phyloP scores from a whole-genome alignment of 2,888 invertebrate genomes.

The Stegana nigrithorax region DNA sequence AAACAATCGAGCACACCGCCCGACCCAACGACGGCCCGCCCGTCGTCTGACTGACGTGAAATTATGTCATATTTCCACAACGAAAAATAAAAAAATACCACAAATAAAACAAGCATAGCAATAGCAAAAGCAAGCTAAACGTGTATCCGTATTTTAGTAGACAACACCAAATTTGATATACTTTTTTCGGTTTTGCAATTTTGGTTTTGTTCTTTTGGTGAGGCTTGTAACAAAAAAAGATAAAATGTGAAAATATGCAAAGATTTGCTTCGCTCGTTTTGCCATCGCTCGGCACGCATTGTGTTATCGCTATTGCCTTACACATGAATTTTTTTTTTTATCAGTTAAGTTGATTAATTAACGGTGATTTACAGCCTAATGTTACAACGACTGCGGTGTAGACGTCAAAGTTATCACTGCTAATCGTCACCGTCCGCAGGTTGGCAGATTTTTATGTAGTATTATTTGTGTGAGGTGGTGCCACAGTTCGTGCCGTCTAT shows the following conservation, averaged over 20 bases:
- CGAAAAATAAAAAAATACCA: constrained; percentile 35
- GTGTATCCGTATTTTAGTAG: background rate
- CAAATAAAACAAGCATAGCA: constrained; percentile 22
- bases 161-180: too few relatives aligned
- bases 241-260: constrained; percentile 5
- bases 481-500: too few relatives aligned
- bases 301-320: too few relatives aligned
- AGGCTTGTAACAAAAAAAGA: background rate
- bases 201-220: too few relatives aligned
- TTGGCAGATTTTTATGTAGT: too few relatives aligned
- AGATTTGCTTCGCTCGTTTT: background rate
- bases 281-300: too few relatives aligned
- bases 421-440: too few relatives aligned
- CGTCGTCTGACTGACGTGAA: constrained; percentile 50
- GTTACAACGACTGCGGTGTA: too few relatives aligned
- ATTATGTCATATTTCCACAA: constrained; percentile 58
- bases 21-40: constrained; percentile 38
- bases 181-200: too few relatives aligned
- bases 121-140: background rate
- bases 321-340: background rate
- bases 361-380: constrained; percentile 2
- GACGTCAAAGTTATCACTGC: too few relatives aligned
- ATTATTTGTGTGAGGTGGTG: too few relatives aligned
- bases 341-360: constrained; percentile 8
- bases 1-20: too few relatives aligned